Conservation (phyloP, 2,888 invertebrate genomes). For the Trachelus stipa region DNA sequence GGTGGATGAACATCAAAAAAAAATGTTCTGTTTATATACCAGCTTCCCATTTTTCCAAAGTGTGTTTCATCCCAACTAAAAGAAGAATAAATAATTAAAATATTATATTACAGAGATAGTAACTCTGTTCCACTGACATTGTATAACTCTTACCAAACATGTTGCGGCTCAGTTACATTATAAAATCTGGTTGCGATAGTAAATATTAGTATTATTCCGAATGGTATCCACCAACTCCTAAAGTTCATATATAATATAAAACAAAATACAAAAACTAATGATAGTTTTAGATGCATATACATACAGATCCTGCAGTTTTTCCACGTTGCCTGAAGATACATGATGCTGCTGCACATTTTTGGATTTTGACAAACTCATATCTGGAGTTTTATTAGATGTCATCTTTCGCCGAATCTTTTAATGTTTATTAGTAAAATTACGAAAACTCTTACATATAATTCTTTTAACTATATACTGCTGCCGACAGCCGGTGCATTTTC, state of each 20-base stretch:
- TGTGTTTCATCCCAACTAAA: conserved; percentile 97
- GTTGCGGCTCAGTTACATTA: conserved; percentile 91
- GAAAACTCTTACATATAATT: background rate
- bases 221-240: conserved; percentile 76
- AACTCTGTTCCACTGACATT: background rate
- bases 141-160: conserved; percentile 83
- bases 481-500: background rate
- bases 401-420: background rate
- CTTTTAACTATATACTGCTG: background rate
- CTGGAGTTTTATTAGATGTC: background rate
- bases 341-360: background rate
- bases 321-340: background rate
- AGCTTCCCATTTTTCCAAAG: conserved; percentile 98
- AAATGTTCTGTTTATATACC: conserved; percentile 97
- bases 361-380: background rate
- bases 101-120: conserved; percentile 12
- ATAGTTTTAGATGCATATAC: background rate
- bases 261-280: background rate
- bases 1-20: conserved; percentile 99
- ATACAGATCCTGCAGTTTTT: background rate
- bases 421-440: background rate
- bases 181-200: conserved; percentile 85
- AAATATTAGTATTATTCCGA: conserved; percentile 74
- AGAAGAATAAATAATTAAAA: conserved; percentile 37
- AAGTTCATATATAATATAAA: conserved; percentile 25